These are phyloP conservation scores for Lasiommata megera DNA, from an alignment of 2,888 invertebrate species.

Conservation along the genomic window DNA sequence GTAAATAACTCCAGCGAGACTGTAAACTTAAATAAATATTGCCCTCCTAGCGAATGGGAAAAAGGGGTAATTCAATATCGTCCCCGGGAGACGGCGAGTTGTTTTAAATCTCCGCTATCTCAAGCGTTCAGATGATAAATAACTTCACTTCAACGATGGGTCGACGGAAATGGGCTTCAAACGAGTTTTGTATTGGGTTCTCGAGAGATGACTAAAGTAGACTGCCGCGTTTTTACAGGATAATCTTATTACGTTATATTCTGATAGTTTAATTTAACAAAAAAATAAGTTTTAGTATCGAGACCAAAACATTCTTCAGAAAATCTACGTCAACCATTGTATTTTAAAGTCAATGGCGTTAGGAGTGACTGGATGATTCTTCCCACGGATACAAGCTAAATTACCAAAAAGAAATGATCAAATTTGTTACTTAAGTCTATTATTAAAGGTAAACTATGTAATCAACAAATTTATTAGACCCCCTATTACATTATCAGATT, in stretches of 20 bases:
- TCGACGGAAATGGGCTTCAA: conserved; percentile 24
- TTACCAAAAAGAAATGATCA: no score
- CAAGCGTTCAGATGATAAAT: conserved; percentile 25
- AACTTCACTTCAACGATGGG: conserved; percentile 19
- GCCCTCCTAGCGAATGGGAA: neutral
- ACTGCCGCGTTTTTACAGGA: neutral
- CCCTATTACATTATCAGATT: no score
- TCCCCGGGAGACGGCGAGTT: conserved; percentile 18
- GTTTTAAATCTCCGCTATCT: conserved; percentile 28
- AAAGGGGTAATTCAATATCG: conserved; percentile 18
- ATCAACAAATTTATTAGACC: no score
- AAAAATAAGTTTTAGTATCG: no score
- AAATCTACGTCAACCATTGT: no score
- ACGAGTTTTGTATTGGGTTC: conserved; percentile 24
- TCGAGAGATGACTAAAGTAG: neutral
- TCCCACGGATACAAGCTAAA: no score
- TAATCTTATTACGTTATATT: neutral
- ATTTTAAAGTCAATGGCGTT: no score
- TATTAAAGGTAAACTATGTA: no score
- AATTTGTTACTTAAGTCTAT: no score
- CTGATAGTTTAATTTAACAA: no score
- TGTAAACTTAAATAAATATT: neutral
- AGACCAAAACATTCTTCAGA: no score
- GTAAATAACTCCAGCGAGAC: neutral
- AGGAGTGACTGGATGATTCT: no score